phyloP scores from a whole-genome alignment of 2,113 vertebrate genomes.

The Cervus canadensis region DNA sequence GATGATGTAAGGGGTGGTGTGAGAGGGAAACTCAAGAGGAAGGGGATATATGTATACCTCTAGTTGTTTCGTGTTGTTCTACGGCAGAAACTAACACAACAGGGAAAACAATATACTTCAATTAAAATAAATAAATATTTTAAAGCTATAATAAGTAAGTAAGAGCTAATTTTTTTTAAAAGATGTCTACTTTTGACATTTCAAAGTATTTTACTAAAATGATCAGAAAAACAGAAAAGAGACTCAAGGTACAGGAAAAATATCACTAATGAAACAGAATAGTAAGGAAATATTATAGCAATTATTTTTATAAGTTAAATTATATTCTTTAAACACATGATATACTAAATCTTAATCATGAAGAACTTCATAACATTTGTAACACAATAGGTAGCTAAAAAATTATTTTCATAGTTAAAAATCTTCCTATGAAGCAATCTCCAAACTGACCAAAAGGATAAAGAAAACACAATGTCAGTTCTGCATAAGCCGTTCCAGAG shows the following conservation, averaged over 20 bases:
- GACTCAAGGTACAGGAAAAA: not conserved
- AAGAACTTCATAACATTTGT: not conserved
- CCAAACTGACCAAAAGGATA: not conserved
- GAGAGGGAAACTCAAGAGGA: not conserved
- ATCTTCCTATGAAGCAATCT: not conserved
- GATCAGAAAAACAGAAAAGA: not conserved
- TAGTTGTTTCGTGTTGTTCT: not conserved
- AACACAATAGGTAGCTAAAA: not conserved
- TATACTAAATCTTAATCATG: not conserved
- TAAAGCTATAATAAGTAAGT: not conserved
- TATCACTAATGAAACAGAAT: not conserved
- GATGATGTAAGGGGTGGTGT: fast-evolving
- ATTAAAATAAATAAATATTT: not conserved
- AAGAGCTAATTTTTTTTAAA: not conserved
- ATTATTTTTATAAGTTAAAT: not conserved
- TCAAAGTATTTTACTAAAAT: not conserved
- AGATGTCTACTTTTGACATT: not conserved
- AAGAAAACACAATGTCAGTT: not conserved
- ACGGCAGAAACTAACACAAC: not conserved
- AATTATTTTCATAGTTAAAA: not conserved
- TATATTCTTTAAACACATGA: not conserved
- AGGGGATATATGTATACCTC: not conserved
- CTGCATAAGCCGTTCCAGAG: not conserved
- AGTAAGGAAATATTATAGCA: not conserved
- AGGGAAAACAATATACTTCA: not conserved